Evolutionary conservation across 2,113 vertebrate species (phyloP).

Genomic region (Chelonoidis abingdonii): DNA sequence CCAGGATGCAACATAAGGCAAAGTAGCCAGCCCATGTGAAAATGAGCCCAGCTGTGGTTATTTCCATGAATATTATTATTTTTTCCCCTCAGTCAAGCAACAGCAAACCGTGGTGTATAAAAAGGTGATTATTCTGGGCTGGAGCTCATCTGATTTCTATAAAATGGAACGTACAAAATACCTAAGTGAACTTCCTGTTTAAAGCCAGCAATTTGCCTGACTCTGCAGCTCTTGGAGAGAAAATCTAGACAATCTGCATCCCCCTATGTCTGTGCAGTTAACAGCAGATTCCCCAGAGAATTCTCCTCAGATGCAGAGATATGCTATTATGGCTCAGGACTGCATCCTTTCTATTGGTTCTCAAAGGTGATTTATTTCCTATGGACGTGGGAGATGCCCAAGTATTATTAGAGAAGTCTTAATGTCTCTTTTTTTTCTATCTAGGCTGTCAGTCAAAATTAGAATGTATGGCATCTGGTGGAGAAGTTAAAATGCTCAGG

Average conservation of each 20-base stretch:
- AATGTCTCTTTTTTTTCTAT: background rate
- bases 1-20: too few relatives aligned
- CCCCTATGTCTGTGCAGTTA: background rate
- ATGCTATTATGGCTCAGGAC: background rate
- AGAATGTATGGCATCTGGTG: background rate
- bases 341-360: background rate
- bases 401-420: rapidly evolving
- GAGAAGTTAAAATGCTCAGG: background rate
- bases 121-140: too few relatives aligned
- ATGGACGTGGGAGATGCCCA: background rate
- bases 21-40: too few relatives aligned
- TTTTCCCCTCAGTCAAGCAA: too few relatives aligned
- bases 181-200: background rate
- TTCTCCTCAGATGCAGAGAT: background rate
- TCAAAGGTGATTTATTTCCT: background rate
- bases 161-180: rapidly evolving
- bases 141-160: background rate
- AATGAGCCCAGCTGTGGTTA: too few relatives aligned
- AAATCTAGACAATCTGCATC: too few relatives aligned
- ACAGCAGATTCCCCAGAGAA: background rate
- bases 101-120: too few relatives aligned
- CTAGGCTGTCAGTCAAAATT: background rate
- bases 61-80: too few relatives aligned
- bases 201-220: background rate
- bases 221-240: background rate